phyloP scores from a whole-genome alignment of 2,113 vertebrate genomes.

The Phalacrocorax carbo region DNA sequence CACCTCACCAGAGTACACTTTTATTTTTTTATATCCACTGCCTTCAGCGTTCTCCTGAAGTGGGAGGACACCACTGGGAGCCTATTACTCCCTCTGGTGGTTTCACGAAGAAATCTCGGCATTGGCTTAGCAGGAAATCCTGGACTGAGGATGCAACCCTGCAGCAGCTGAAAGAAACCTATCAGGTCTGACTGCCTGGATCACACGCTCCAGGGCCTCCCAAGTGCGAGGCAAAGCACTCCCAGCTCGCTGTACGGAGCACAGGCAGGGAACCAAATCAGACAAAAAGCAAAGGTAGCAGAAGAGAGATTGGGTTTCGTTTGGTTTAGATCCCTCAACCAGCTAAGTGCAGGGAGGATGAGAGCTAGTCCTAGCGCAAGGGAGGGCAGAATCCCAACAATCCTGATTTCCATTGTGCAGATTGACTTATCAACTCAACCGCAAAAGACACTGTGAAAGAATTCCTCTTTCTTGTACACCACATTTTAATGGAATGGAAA shows the following conservation, averaged over 20 bases:
- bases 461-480: background rate
- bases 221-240: rapidly evolving
- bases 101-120: background rate
- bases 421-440: background rate
- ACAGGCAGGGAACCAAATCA: background rate
- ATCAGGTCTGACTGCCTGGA: rapidly evolving
- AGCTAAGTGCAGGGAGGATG: background rate
- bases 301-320: background rate
- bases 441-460: background rate
- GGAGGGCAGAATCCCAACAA: background rate
- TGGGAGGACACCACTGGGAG: background rate
- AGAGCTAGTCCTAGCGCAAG: background rate
- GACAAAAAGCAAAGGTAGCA: background rate
- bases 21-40: background rate
- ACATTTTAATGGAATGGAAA: background rate
- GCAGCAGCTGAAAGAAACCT: background rate
- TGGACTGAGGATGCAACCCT: background rate
- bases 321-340: background rate
- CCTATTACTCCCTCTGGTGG: constrained; percentile 51
- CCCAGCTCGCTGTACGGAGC: background rate
- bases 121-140: background rate
- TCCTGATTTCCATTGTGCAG: background rate
- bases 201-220: rapidly evolving
- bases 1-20: background rate
- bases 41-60: background rate